Evolutionary conservation across 2,888 invertebrate genomes (phyloP).

Genomic region (Ctena decussata): DNA sequence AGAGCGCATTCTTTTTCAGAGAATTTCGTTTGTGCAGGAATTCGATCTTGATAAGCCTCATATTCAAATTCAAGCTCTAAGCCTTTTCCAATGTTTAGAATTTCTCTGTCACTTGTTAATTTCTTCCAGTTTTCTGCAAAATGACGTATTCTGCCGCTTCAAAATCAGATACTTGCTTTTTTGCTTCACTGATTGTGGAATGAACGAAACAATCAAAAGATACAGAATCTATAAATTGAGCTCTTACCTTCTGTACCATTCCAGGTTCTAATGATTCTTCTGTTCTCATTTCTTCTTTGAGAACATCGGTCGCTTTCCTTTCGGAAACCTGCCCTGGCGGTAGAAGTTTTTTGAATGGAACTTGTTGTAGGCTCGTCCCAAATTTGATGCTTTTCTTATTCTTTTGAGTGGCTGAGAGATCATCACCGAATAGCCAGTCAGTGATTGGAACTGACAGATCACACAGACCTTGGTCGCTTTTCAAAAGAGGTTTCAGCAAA

Average conservation of each 20-base stretch:
- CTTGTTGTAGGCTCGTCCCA: neutral
- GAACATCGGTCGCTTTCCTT: neutral
- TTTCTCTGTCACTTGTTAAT: neutral
- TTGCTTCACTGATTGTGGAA: neutral
- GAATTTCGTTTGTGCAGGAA: neutral
- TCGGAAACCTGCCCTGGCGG: neutral
- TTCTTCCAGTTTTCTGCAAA: neutral
- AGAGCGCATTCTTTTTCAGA: neutral
- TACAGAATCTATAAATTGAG: neutral
- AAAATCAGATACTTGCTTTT: neutral
- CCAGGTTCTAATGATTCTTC: neutral
- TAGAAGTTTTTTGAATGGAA: neutral
- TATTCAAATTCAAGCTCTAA: neutral
- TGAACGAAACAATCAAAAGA: neutral
- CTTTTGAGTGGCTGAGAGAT: neutral
- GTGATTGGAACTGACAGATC: neutral
- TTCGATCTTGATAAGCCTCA: neutral
- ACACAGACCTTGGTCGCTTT: neutral
- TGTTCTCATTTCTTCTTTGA: neutral
- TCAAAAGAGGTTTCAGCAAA: neutral
- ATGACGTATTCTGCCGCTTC: neutral
- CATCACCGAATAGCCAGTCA: neutral
- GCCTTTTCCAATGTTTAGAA: neutral
- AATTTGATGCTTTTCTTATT: neutral
- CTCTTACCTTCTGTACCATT: neutral